Evolutionary conservation across 2,797 vertebrate genomes (phyloP).

Genomic region (Semaprochilodus insignis): DNA sequence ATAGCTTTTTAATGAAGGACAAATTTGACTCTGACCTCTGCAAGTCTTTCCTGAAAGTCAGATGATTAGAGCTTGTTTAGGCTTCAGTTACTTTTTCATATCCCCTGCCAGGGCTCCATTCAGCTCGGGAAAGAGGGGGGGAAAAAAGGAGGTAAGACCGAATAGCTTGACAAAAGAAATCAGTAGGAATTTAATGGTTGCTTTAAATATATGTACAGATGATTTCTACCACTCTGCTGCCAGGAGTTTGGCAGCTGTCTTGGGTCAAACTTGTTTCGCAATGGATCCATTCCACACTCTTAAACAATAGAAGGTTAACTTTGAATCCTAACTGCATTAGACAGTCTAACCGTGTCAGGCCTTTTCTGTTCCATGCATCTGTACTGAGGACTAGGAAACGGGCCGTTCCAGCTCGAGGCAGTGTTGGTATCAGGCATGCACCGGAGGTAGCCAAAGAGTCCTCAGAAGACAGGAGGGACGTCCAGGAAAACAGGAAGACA

Average conservation of each 20-base stretch:
- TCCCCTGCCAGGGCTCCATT: constrained; percentile 45
- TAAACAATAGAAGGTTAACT: constrained; percentile 53
- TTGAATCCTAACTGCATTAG: constrained; percentile 34
- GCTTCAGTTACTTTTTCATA: constrained; percentile 57
- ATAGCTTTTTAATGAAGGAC: constrained; percentile 60
- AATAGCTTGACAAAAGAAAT: constrained; percentile 77
- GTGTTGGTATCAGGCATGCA: constrained; percentile 56
- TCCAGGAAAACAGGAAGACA: constrained; percentile 54
- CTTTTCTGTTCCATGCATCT: constrained; percentile 19
- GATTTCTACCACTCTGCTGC: constrained; percentile 64
- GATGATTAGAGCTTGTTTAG: constrained; percentile 46
- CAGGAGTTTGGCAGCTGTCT: constrained; percentile 63
- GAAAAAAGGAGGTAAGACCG: constrained; percentile 57
- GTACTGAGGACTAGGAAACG: constrained; percentile 10
- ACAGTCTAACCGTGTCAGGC: constrained; percentile 11
- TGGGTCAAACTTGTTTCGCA: constrained; percentile 58
- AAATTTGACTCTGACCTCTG: constrained; percentile 52
- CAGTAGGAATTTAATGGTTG: constrained; percentile 83
- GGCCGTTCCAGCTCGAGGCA: constrained; percentile 56
- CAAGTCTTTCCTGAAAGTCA: constrained; percentile 47
- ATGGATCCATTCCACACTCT: constrained; percentile 57
- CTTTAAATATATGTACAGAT: constrained; percentile 77
- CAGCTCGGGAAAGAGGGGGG: constrained; percentile 18
- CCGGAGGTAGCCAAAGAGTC: constrained; percentile 64
- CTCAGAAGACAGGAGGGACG: constrained; percentile 41